Conservation (phyloP, 2,113 vertebrate species). For the Catagonus wagneri region DNA sequence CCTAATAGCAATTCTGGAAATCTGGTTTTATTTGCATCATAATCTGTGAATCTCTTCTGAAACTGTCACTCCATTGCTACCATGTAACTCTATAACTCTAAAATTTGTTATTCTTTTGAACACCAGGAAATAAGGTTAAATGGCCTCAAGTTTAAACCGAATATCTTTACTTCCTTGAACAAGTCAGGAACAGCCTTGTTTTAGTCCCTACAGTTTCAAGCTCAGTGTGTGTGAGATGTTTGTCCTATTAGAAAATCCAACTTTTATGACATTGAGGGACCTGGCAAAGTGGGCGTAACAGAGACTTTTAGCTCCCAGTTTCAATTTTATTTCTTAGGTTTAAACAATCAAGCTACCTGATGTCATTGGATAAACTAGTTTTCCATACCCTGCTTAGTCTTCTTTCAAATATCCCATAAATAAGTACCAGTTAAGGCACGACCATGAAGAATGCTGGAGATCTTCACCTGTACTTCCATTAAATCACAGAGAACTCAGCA, state of each 20-base stretch:
- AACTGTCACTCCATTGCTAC: neutral
- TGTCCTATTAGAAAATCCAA: neutral
- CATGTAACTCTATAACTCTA: neutral
- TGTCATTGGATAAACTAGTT: neutral
- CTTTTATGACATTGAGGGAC: neutral
- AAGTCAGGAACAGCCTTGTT: constrained; percentile 33
- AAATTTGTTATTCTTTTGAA: constrained; percentile 4
- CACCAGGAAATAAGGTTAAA: neutral
- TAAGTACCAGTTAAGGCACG: neutral
- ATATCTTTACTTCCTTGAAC: constrained; percentile 19
- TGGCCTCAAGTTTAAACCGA: neutral
- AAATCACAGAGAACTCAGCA: neutral
- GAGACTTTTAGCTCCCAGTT: neutral
- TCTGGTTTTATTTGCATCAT: neutral
- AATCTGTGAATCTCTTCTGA: constrained; percentile 38
- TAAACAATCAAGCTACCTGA: constrained; percentile 18
- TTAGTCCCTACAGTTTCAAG: constrained; percentile 41
- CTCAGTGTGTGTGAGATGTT: neutral
- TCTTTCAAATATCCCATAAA: constrained; percentile 12
- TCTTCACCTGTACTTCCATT: constrained; percentile 29
- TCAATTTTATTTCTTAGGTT: constrained; percentile 54
- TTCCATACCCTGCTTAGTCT: neutral
- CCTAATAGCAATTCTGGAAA: constrained; percentile 26
- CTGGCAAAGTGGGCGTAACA: neutral
- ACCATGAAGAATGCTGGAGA: neutral